Conservation (phyloP, 2,888 invertebrate species). For the Byasa hedistus region DNA sequence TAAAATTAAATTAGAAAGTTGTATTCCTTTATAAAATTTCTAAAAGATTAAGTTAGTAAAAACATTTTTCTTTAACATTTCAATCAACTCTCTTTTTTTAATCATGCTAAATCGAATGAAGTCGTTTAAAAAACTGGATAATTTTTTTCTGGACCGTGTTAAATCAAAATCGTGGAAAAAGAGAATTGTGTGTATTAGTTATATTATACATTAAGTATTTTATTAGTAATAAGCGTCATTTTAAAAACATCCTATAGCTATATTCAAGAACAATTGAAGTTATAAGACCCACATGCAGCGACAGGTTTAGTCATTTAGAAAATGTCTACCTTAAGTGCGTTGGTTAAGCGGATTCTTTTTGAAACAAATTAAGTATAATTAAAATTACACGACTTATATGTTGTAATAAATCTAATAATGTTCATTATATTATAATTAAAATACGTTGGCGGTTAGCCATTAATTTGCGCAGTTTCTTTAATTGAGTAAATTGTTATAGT, state of each 20-base stretch:
- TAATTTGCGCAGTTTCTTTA: constrained; percentile 9
- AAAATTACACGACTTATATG: not conserved
- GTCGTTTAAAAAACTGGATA: too few relatives aligned
- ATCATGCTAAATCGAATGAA: too few relatives aligned
- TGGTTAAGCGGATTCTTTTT: not conserved
- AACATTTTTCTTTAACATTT: too few relatives aligned
- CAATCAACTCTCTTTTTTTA: too few relatives aligned
- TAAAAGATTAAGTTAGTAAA: too few relatives aligned
- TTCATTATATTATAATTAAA: constrained; percentile 14
- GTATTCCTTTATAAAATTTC: too few relatives aligned
- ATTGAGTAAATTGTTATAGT: not conserved
- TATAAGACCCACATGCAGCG: constrained; percentile 57
- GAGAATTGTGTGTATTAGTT: too few relatives aligned
- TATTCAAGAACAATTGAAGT: constrained; percentile 46
- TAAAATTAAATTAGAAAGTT: too few relatives aligned
- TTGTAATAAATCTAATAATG: not conserved
- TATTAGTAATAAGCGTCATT: not conserved
- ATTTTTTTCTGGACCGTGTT: too few relatives aligned
- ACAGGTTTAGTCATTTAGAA: constrained; percentile 44
- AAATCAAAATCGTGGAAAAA: too few relatives aligned
- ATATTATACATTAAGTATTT: too few relatives aligned
- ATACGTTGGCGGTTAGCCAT: constrained; percentile 2
- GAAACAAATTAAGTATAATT: too few relatives aligned
- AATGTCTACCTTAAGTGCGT: not conserved
- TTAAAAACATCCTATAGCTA: constrained; percentile 46